Conservation (phyloP, 2,888 invertebrate genomes). For the Aphidius colemani region DNA sequence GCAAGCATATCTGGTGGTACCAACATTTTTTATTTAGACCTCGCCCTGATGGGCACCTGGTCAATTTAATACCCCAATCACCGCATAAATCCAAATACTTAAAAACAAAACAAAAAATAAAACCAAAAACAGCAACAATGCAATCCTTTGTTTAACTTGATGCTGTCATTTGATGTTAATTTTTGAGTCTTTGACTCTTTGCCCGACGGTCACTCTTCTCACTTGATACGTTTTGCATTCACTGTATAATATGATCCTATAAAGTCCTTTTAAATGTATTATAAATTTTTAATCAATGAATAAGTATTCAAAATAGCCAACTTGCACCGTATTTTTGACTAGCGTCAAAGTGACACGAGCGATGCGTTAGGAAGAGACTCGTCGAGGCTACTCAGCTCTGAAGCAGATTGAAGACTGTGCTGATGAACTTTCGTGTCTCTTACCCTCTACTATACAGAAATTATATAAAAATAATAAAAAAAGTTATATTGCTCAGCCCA, state of each 20-base stretch:
- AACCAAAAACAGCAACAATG: conserved; percentile 5
- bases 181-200: no score
- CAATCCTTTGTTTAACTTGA: neutral
- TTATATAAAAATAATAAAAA: no score
- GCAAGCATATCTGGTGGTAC: conserved; percentile 93
- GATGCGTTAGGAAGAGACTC: conserved; percentile 37
- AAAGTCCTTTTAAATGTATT: neutral
- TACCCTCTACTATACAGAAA: conserved; percentile 29
- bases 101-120: neutral
- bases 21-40: conserved; percentile 68
- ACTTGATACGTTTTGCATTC: neutral
- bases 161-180: no score
- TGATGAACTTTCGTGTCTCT: conserved; percentile 45
- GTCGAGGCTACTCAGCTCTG: conserved; percentile 46
- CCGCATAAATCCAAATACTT: conserved; percentile 30
- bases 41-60: conserved; percentile 23
- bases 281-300: no score
- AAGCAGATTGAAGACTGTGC: conserved; percentile 53
- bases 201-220: no score
- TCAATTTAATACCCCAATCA: conserved; percentile 28
- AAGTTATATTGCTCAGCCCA: no score
- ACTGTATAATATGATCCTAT: neutral
- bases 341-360: conserved; percentile 39
- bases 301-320: no score
- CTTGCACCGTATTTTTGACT: conserved; percentile 18